Base-by-base conservation (phyloP, 2,113 vertebrate genomes). In the Ceratotherium simum region DNA sequence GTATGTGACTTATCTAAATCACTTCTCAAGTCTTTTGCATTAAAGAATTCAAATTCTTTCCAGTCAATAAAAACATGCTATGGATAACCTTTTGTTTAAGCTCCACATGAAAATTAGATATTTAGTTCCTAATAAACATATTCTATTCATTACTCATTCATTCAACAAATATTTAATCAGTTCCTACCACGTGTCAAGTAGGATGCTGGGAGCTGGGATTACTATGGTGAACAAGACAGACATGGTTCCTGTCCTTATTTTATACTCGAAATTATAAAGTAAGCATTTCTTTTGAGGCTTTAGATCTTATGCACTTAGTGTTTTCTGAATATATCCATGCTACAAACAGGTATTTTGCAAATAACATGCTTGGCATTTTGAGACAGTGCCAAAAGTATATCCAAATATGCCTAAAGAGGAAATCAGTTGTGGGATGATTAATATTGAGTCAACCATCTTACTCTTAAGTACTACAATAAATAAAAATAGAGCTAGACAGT, bases 81-180 rank as follows among this genome's bases (percentile, higher is more conserved):
- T 60, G 39, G 58, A 89, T 94, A 88, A 79, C 27, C 54, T 95
- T 96, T 62, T 93, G 76, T 70, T 90, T 51, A 95, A 46, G 21
- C 75, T 88, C 18, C 60, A 89, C 23, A 67, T 70, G n/a, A 81
- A 97, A 89, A 91, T 70, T 70, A 58, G 62, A 70, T 82, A 82
- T 51, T 69, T 90, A 83, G 51, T 72, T 88, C 70, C 82, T 95
- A 94, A 90, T 23, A 93, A 51, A 92, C 46, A 79, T 69, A 65
- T 33, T 84, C 62, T 75, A 94, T 17, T 96, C n/a, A 29, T 33
- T 91, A 84, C 42, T 87, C 25, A 95, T 48, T 95, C 7, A 67
- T 62, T 91, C 73, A 96, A 65, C 65, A 92, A 94, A 21, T 69
- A 92, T 92, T 92, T 90, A 78, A 84, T 83, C 69, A 90, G 75